phyloP scores from a whole-genome alignment of 2,797 vertebrate species.

The Diglossa cyanea region DNA sequence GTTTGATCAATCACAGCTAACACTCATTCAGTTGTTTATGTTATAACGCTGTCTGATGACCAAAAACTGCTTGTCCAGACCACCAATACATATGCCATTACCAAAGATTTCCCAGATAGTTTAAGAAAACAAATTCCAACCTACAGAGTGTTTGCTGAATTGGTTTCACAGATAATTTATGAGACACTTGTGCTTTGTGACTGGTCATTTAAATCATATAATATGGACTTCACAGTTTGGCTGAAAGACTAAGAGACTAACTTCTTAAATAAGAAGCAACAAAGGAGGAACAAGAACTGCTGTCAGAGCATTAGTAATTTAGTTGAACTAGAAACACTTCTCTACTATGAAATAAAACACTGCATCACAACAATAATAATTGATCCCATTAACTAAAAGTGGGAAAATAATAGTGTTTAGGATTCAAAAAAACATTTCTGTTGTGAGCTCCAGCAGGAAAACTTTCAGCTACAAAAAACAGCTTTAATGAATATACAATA shows the following conservation, averaged over 20 bases:
- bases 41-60: not conserved
- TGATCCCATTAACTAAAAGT: not conserved
- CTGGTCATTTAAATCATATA: slow-evolving; percentile 9
- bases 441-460: not conserved
- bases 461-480: not conserved
- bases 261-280: not conserved
- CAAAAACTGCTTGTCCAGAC: not conserved
- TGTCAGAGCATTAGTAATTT: not conserved
- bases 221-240: not conserved
- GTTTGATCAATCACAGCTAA: not conserved
- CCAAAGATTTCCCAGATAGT: not conserved
- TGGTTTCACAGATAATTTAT: slow-evolving; percentile 27
- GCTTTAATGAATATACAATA: not conserved
- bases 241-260: slow-evolving; percentile 1
- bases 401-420: not conserved
- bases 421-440: not conserved
- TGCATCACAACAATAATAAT: not conserved
- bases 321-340: not conserved
- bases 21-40: not conserved
- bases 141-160: not conserved
- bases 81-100: not conserved
- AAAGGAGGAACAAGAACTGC: not conserved
- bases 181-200: slow-evolving; percentile 9
- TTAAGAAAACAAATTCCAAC: slow-evolving; percentile 35
- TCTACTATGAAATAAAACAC: not conserved